Evolutionary conservation across 2,888 invertebrate species (phyloP).

Genomic region (Parapristionchus giblindavisi): DNA sequence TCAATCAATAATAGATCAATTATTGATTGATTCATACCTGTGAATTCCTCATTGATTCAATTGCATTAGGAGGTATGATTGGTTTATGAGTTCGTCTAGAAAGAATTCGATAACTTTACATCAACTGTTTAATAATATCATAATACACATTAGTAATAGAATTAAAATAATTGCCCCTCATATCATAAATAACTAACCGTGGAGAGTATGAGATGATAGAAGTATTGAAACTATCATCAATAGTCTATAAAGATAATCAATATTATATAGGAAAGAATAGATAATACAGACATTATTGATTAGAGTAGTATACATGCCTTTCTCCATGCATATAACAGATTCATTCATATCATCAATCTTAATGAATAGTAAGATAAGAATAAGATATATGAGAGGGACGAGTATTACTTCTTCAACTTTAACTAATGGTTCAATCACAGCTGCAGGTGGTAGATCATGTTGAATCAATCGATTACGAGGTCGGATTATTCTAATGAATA

Average conservation of each 20-base stretch:
- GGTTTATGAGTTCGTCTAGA: no score
- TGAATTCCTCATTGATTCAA: no score
- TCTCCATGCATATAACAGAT: neutral
- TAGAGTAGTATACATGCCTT: neutral
- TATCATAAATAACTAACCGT: neutral
- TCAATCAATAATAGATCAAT: no score
- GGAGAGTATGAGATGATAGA: neutral
- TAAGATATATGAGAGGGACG: no score
- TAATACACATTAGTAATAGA: no score
- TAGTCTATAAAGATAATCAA: neutral
- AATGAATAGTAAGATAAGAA: neutral
- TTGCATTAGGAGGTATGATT: no score
- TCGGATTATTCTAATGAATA: no score
- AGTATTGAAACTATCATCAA: neutral
- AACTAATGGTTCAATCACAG: neutral
- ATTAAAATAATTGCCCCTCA: neutral
- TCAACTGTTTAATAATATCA: no score
- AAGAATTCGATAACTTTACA: no score
- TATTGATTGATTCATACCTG: no score
- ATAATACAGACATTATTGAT: neutral
- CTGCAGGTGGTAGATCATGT: conserved; percentile 25
- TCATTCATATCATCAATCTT: neutral
- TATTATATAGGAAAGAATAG: neutral
- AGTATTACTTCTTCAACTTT: conserved; percentile 30
- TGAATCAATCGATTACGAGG: no score